A percentile compares a stretch with the other conserved stretches of the same genome.
Evolutionary conservation across 2,797 vertebrate species (phyloP).

Genomic region (Sternarchorhynchus goeldii): DNA sequence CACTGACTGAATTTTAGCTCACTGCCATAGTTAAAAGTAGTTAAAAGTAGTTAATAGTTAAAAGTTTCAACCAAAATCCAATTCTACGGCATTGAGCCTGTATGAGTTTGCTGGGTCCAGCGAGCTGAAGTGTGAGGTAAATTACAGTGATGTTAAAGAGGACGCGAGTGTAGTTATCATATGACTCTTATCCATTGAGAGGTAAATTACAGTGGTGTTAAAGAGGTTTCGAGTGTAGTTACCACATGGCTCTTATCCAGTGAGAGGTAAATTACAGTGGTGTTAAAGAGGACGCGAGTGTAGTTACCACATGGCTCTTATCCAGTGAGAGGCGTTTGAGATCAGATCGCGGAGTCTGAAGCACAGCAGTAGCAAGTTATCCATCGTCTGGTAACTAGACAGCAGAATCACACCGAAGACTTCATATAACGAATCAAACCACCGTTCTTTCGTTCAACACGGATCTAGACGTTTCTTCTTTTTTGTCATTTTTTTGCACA

Average conservation of each 20-base stretch:
- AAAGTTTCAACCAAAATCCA: background rate
- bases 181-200: slow-evolving; percentile 73
- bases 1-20: slow-evolving; percentile 28
- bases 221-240: slow-evolving; percentile 51
- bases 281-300: slow-evolving; percentile 52
- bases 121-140: slow-evolving; percentile 30
- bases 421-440: slow-evolving; percentile 63
- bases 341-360: slow-evolving; percentile 69
- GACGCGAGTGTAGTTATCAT: slow-evolving; percentile 60
- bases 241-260: slow-evolving; percentile 75
- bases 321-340: slow-evolving; percentile 80
- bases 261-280: slow-evolving; percentile 55
- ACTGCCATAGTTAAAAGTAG: slow-evolving; percentile 29
- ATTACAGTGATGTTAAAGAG: slow-evolving; percentile 54
- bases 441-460: slow-evolving; percentile 60
- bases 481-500: slow-evolving; percentile 49
- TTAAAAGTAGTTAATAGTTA: too few relatives aligned
- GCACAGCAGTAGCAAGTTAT: slow-evolving; percentile 79
- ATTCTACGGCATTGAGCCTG: background rate
- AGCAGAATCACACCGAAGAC: slow-evolving; percentile 65
- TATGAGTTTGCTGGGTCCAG: background rate
- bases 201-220: slow-evolving; percentile 54
- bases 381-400: slow-evolving; percentile 55
- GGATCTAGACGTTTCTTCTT: slow-evolving; percentile 62
- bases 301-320: slow-evolving; percentile 69